Base-by-base conservation (phyloP, 2,113 vertebrate genomes). In the Epinephelus fuscoguttatus region DNA sequence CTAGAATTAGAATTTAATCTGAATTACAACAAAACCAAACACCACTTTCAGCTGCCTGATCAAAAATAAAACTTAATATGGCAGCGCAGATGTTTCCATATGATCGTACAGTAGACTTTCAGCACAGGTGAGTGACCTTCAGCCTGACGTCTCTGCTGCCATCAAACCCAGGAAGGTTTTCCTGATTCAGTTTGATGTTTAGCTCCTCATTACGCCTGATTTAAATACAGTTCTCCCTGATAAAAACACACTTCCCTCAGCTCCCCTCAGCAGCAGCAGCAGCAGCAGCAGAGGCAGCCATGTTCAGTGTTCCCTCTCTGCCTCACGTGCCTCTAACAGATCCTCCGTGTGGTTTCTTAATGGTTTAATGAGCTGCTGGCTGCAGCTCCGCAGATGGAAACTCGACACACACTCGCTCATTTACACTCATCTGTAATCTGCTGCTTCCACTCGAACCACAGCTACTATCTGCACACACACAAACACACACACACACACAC, bases 301-400 rank as follows among this genome's bases (percentile, higher is more conserved):
- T 53, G 57, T 53, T 55, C 33, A 42, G 1, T 4, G 73, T 49
- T 62, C 3, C n/a, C 45, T 8, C 18, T 69, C 17, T 1, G 53
- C 7, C 40, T 19, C 53, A 33, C 7, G 60, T 15, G 50, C 62
- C 10, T 70, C 6, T 33, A 40, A n/a, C 80, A 13, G 56, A 56
- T 21, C 61, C 59, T 72, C 52, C 7, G 13, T 69, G 84, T 59
- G 84, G 81, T 81, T 70, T 78, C 47, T 67, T 83, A 81, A 81
- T 27, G 78, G 23, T 75, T 86, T 87, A 81, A 84, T 33, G 78
- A 79, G 53, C 59, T 4, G 25, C 57, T 61, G 78, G 78, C 78
- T 18, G 67, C 40, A 15, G 78, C 68, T 72, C 60, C 0, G 50
- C 59, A 57, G 49, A 82, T 57, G 25, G 74, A 77, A 77, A 83